Evolutionary conservation across 2,888 invertebrate genomes (phyloP).

Genomic region (Trissonchulus latispiculum): DNA sequence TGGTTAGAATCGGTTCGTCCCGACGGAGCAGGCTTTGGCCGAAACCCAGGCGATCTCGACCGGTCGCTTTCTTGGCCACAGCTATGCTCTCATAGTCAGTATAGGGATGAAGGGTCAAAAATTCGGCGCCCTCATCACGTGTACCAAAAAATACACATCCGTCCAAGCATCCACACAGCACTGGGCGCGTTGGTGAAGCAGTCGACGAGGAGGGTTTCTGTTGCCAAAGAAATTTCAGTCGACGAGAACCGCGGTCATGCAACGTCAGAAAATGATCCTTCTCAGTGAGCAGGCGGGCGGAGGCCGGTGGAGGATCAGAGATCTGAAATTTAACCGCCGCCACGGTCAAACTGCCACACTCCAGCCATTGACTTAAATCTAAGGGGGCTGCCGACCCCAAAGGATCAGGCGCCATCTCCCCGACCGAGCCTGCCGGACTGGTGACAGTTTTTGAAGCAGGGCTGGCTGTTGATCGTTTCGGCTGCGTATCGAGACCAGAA

Average conservation of each 20-base stretch:
- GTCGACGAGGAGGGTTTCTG: conserved; percentile 50
- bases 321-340: too few species aligned
- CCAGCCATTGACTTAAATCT: conserved; percentile 22
- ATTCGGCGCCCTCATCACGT: conserved; percentile 49
- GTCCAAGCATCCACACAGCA: conserved; percentile 87
- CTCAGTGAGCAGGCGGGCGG: conserved; percentile 21
- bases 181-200: too few species aligned
- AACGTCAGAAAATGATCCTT: conserved; percentile 45
- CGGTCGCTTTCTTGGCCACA: neutral
- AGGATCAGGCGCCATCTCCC: neutral
- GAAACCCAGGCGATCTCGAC: too few species aligned
- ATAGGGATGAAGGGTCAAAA: conserved; percentile 64
- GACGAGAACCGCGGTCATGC: conserved; percentile 67
- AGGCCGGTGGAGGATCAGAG: conserved; percentile 19
- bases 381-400: neutral
- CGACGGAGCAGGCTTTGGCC: conserved; percentile 45
- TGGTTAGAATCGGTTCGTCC: conserved; percentile 39
- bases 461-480: neutral
- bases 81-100: conserved; percentile 62
- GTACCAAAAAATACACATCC: conserved; percentile 88
- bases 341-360: conserved; percentile 28
- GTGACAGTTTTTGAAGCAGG: too few species aligned
- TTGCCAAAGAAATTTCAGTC: conserved; percentile 91
- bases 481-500: neutral
- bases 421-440: neutral